These are phyloP conservation scores for Ochotona curzoniae DNA, from an alignment of 2,113 vertebrate genomes.

Conservation along the genomic window DNA sequence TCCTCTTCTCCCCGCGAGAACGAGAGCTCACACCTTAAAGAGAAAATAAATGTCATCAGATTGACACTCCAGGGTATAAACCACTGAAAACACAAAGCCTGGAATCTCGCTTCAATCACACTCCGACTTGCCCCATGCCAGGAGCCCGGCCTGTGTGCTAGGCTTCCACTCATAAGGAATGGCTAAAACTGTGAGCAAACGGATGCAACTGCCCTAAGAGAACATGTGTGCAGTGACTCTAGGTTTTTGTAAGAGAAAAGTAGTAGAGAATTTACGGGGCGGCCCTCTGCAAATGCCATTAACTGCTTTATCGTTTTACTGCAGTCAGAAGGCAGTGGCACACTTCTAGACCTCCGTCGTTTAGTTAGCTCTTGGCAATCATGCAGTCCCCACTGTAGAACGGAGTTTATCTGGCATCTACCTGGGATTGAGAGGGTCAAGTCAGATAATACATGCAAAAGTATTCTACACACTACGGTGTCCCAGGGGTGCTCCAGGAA, in stretches of 20 bases:
- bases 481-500: background rate
- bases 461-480: background rate
- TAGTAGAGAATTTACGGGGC: background rate
- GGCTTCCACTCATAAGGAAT: background rate
- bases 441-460: background rate
- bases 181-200: background rate
- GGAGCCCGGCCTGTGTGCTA: background rate
- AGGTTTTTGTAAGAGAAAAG: conserved; percentile 25
- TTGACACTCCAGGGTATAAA: background rate
- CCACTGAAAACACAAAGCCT: too few relatives aligned
- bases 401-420: background rate
- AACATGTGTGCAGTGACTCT: background rate
- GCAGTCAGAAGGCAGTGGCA: background rate
- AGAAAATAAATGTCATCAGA: conserved; percentile 37
- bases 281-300: background rate
- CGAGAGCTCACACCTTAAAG: conserved; percentile 61
- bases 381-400: background rate
- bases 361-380: background rate
- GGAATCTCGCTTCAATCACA: background rate
- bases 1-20: conserved; percentile 43
- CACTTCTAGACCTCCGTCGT: background rate
- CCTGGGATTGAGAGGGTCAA: background rate
- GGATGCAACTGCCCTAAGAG: background rate
- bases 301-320: conserved; percentile 16
- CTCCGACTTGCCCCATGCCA: background rate